These are phyloP conservation scores for Thyatira batis DNA, from an alignment of 2,888 invertebrate genomes.

Conservation along the genomic window DNA sequence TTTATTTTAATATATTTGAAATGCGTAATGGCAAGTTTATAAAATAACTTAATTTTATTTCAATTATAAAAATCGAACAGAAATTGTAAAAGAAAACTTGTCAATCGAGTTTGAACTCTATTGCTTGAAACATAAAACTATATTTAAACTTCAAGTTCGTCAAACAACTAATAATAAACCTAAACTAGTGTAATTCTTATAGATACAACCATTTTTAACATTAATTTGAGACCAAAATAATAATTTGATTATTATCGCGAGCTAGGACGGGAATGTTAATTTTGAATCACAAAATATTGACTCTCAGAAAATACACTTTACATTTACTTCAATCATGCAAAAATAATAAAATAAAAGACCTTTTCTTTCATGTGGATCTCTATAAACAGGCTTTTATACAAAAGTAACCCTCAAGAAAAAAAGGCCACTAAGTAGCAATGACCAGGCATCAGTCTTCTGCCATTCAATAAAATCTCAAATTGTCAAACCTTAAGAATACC, in stretches of 20 bases:
- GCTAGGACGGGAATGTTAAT: slow-evolving; percentile 66
- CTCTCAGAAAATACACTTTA: neutral
- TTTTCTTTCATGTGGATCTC: neutral
- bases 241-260: slow-evolving; percentile 44
- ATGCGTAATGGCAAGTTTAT: slow-evolving; percentile 37
- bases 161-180: slow-evolving; percentile 7
- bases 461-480: slow-evolving; percentile 53
- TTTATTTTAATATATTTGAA: slow-evolving; percentile 22
- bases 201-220: slow-evolving; percentile 51
- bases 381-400: neutral
- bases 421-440: slow-evolving; percentile 23
- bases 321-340: neutral
- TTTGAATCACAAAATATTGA: slow-evolving; percentile 53
- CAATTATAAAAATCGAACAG: slow-evolving; percentile 5
- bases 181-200: slow-evolving; percentile 57
- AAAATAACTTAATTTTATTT: slow-evolving; percentile 19
- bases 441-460: slow-evolving; percentile 64
- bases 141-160: slow-evolving; percentile 6
- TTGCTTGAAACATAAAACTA: neutral
- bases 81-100: slow-evolving; percentile 17
- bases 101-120: slow-evolving; percentile 25
- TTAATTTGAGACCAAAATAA: slow-evolving; percentile 65
- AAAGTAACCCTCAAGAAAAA: neutral
- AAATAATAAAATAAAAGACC: neutral
- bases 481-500: slow-evolving; percentile 40